Conservation (phyloP, 1,140 invertebrate genomes). For the Philopotamus ludificatus region DNA sequence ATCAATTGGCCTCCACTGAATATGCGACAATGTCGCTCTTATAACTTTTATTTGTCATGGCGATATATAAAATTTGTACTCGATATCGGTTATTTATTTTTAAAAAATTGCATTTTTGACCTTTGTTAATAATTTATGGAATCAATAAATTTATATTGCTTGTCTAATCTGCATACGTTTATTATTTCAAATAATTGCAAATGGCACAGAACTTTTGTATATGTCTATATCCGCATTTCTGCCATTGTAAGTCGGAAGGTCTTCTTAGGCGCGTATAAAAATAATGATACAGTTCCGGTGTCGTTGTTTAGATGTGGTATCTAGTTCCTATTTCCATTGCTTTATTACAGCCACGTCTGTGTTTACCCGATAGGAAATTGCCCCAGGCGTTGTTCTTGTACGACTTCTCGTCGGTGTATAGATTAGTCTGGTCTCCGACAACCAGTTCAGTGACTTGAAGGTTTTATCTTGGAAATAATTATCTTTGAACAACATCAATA, state of each 20-base stretch:
- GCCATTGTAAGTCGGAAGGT: too few species aligned
- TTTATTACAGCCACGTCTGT: neutral
- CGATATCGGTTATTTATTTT: too few species aligned
- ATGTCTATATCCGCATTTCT: neutral
- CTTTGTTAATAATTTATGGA: too few species aligned
- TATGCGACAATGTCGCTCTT: too few species aligned
- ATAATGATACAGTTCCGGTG: too few species aligned
- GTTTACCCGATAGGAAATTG: slow-evolving; percentile 8
- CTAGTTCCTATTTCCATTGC: neutral
- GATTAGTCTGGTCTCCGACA: neutral
- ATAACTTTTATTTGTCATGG: too few species aligned
- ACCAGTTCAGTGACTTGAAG: slow-evolving; percentile 14
- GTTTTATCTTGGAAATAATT: slow-evolving; percentile 2
- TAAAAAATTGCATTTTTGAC: too few species aligned
- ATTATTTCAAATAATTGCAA: neutral
- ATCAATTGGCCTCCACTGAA: too few species aligned
- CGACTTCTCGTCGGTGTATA: neutral
- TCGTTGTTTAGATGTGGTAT: neutral
- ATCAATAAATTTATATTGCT: too few species aligned
- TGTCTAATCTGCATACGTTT: too few species aligned
- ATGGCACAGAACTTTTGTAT: neutral
- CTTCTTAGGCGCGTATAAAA: too few species aligned
- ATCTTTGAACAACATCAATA: neutral
- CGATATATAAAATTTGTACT: too few species aligned
- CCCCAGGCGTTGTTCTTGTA: slow-evolving; percentile 17